Evolutionary conservation across 2,113 vertebrate genomes (phyloP).

Genomic region (Scartelaos histophorus): DNA sequence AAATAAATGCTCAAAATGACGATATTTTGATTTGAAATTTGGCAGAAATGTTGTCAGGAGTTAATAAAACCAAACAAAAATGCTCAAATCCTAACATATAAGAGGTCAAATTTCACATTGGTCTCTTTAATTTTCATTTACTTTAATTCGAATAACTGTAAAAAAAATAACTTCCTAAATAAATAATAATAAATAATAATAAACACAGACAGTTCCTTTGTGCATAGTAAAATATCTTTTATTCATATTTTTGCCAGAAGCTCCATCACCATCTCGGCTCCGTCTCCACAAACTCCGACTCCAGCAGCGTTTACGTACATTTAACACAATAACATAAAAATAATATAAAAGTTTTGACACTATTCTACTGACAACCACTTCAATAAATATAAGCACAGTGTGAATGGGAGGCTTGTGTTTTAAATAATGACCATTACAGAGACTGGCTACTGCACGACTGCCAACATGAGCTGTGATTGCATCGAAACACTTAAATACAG

Average conservation of each 20-base stretch:
- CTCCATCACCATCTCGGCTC: conserved; percentile 29
- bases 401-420: conserved; percentile 37
- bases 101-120: too few relatives aligned
- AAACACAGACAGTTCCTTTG: conserved; percentile 12
- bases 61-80: too few relatives aligned
- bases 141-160: too few relatives aligned
- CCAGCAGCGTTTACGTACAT: conserved; percentile 62
- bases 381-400: conserved; percentile 76
- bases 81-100: too few relatives aligned
- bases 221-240: conserved; percentile 76
- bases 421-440: conserved; percentile 69
- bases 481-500: conserved; percentile 14
- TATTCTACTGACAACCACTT: conserved; percentile 52
- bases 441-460: not conserved
- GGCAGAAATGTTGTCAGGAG: too few relatives aligned
- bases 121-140: too few relatives aligned
- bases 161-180: not conserved
- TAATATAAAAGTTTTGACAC: conserved; percentile 43
- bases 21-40: too few relatives aligned
- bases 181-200: too few relatives aligned
- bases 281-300: conserved; percentile 37
- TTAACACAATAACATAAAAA: conserved; percentile 52
- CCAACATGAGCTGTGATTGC: conserved; percentile 3
- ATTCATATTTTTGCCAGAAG: conserved; percentile 72
- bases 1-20: too few relatives aligned